These are phyloP conservation scores for Drosophila melanica DNA, from an alignment of 1,140 invertebrate genomes.

Conservation along the genomic window DNA sequence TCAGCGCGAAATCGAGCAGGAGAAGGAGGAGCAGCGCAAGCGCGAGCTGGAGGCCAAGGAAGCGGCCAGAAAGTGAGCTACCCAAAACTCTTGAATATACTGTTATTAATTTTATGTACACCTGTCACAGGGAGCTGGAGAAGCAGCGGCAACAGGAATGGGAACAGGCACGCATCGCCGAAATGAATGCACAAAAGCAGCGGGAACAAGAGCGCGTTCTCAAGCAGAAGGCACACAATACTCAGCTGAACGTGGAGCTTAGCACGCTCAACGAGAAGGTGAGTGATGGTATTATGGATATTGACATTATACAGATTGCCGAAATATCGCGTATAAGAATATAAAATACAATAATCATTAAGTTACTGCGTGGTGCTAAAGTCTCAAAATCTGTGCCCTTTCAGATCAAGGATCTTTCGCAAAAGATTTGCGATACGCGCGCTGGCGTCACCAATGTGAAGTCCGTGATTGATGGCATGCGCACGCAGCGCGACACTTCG, in stretches of 20 bases:
- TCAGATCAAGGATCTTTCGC: constrained; percentile 91
- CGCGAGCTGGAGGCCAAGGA: constrained; percentile 91
- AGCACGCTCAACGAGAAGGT: constrained; percentile 89
- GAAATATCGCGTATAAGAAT: too few relatives aligned
- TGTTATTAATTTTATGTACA: constrained; percentile 5
- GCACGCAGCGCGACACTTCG: constrained; percentile 94
- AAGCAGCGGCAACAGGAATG: constrained; percentile 97
- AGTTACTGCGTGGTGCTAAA: too few relatives aligned
- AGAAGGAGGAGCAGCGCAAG: constrained; percentile 91
- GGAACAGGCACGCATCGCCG: constrained; percentile 96
- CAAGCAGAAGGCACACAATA: constrained; percentile 95
- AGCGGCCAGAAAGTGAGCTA: constrained; percentile 87
- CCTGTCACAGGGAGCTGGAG: constrained; percentile 92
- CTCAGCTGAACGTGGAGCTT: constrained; percentile 87
- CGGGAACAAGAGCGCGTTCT: constrained; percentile 95
- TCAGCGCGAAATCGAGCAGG: constrained; percentile 91
- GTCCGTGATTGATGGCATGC: constrained; percentile 98
- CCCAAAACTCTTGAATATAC: background rate
- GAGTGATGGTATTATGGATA: too few relatives aligned
- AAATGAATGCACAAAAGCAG: constrained; percentile 93
- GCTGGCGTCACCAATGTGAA: constrained; percentile 96
- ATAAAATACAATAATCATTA: background rate
- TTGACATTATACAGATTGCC: too few relatives aligned
- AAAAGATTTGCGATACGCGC: constrained; percentile 94
- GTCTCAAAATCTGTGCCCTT: background rate